These are phyloP conservation scores for Imbricaverruca yamaguchii DNA, from an alignment of 2,888 invertebrate genomes.

Conservation along the genomic window DNA sequence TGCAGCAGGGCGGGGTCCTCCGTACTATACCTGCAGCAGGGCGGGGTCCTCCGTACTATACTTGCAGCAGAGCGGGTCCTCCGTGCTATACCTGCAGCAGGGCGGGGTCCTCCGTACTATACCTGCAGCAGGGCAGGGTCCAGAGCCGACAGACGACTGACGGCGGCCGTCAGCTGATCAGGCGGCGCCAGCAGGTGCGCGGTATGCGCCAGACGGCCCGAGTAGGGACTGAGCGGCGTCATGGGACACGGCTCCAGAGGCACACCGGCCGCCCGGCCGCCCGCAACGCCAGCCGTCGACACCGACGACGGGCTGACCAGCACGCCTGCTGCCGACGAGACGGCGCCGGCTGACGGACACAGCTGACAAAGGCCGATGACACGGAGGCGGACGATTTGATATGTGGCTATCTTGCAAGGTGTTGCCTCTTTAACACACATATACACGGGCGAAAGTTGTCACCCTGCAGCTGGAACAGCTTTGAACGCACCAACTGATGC, in stretches of 20 bases:
- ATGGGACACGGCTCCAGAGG: conserved; percentile 32
- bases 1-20: too few species aligned
- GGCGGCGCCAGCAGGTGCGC: background rate
- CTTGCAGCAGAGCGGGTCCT: too few species aligned
- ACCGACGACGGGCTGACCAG: conserved; percentile 29
- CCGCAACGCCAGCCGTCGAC: conserved; percentile 24
- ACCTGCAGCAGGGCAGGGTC: conserved; percentile 21
- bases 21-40: too few species aligned
- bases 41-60: too few species aligned
- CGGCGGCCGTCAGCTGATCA: conserved; percentile 10
- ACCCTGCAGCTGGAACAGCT: too few species aligned
- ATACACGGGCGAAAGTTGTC: too few species aligned
- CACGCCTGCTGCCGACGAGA: conserved; percentile 30
- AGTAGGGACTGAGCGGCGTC: conserved; percentile 25
- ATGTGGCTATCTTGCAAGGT: too few species aligned
- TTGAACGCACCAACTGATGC: too few species aligned
- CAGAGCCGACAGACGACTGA: background rate
- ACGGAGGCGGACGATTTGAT: background rate
- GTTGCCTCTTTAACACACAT: too few species aligned
- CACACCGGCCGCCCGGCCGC: conserved; percentile 28
- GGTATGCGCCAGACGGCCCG: background rate
- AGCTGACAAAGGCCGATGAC: background rate
- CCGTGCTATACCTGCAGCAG: too few species aligned
- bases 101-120: background rate
- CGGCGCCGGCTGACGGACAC: background rate